These are phyloP conservation scores for Molanna angustata DNA, from an alignment of 2,888 invertebrate genomes.

Conservation along the genomic window DNA sequence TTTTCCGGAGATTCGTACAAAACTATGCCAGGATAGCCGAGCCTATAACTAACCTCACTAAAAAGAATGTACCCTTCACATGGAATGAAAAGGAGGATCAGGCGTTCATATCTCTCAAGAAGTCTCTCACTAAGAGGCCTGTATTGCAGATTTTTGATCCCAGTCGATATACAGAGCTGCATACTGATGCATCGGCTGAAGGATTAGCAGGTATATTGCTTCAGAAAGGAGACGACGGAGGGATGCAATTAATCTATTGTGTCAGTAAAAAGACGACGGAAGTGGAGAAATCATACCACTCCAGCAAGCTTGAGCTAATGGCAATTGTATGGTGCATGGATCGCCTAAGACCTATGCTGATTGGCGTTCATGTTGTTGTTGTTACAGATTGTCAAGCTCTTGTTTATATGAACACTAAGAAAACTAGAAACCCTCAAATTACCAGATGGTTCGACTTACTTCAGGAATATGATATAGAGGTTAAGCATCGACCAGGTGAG, in stretches of 20 bases:
- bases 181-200: not conserved
- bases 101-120: not conserved
- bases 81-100: not conserved
- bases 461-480: slow-evolving; percentile 2
- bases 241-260: not conserved
- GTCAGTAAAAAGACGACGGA: slow-evolving; percentile 8
- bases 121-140: not conserved
- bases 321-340: not conserved
- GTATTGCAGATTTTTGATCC: slow-evolving; percentile 3
- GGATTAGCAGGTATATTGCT: not conserved
- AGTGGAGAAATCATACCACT: not conserved
- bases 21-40: slow-evolving; percentile 2
- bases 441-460: not conserved
- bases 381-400: not conserved
- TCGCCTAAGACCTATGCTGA: not conserved
- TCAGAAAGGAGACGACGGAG: not conserved
- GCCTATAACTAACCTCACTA: slow-evolving; percentile 1
- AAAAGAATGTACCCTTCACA: not conserved
- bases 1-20: not conserved
- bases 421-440: not conserved
- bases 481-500: not conserved
- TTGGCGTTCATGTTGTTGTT: not conserved
- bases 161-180: slow-evolving; percentile 1
- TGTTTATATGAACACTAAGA: not conserved
- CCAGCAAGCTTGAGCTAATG: slow-evolving; percentile 2